phyloP scores from a whole-genome alignment of 1,140 invertebrate genomes.

The Nebria ingens region DNA sequence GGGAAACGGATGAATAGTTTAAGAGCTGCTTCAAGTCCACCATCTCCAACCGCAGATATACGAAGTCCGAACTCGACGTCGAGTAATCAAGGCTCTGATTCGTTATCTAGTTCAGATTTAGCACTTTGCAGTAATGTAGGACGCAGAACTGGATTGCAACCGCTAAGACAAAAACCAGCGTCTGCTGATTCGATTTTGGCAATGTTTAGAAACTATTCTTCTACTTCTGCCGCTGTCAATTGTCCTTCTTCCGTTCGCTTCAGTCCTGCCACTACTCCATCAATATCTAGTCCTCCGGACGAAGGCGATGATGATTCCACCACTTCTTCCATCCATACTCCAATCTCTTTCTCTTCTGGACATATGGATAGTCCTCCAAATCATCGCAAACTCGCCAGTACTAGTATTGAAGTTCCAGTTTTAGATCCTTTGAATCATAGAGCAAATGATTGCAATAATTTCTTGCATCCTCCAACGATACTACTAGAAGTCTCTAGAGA shows the following conservation, averaged over 20 bases:
- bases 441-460: conserved; percentile 37
- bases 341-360: conserved; percentile 42
- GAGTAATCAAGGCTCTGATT: conserved; percentile 58
- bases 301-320: conserved; percentile 53
- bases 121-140: conserved; percentile 31
- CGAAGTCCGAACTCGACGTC: conserved; percentile 50
- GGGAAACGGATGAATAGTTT: conserved; percentile 24
- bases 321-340: conserved; percentile 46
- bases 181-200: conserved; percentile 65
- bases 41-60: conserved; percentile 40
- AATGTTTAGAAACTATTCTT: conserved; percentile 57
- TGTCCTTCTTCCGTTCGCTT: conserved; percentile 42
- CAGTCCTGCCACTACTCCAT: conserved; percentile 50
- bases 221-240: conserved; percentile 40
- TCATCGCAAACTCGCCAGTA: conserved; percentile 29
- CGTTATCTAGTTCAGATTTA: conserved; percentile 53
- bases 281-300: conserved; percentile 55
- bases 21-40: conserved; percentile 41
- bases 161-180: conserved; percentile 43
- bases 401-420: conserved; percentile 52
- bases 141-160: conserved; percentile 22
- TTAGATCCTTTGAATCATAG: conserved; percentile 52
- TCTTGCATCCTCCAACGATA: conserved; percentile 55
- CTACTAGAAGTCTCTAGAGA: conserved; percentile 51
- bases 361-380: conserved; percentile 43